phyloP scores from a whole-genome alignment of 1,140 invertebrate species.

The Hylaeus anthracinus region DNA sequence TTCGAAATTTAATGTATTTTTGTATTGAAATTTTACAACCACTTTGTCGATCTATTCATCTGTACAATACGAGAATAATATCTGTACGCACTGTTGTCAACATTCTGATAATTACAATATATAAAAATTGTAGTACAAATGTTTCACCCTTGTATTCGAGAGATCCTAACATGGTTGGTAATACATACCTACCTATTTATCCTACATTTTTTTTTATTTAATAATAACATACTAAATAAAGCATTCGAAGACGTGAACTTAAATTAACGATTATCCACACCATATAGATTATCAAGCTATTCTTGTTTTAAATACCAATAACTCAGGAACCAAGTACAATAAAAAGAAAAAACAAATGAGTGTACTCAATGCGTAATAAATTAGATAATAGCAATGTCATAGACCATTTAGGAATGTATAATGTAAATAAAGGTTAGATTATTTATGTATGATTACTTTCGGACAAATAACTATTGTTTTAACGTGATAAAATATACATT shows the following conservation, averaged over 20 bases:
- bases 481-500: slow-evolving; percentile 42
- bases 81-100: background rate
- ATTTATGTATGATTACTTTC: slow-evolving; percentile 44
- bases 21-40: background rate
- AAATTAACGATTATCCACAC: slow-evolving; percentile 12
- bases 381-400: slow-evolving; percentile 36
- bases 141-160: background rate
- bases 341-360: background rate
- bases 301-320: slow-evolving; percentile 9
- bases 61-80: background rate
- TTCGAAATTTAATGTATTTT: background rate
- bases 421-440: slow-evolving; percentile 46
- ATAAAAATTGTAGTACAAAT: slow-evolving; percentile 1
- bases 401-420: slow-evolving; percentile 53
- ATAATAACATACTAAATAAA: background rate
- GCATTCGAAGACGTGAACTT: background rate
- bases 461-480: slow-evolving; percentile 34
- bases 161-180: background rate
- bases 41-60: background rate
- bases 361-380: slow-evolving; percentile 13
- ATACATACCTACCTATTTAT: slow-evolving; percentile 13
- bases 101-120: background rate
- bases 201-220: background rate
- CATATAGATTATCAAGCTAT: slow-evolving; percentile 14
- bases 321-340: slow-evolving; percentile 2